phyloP scores from a whole-genome alignment of 35 echinoderm and acorn worm species.

The Ophiothrix spiculata region DNA sequence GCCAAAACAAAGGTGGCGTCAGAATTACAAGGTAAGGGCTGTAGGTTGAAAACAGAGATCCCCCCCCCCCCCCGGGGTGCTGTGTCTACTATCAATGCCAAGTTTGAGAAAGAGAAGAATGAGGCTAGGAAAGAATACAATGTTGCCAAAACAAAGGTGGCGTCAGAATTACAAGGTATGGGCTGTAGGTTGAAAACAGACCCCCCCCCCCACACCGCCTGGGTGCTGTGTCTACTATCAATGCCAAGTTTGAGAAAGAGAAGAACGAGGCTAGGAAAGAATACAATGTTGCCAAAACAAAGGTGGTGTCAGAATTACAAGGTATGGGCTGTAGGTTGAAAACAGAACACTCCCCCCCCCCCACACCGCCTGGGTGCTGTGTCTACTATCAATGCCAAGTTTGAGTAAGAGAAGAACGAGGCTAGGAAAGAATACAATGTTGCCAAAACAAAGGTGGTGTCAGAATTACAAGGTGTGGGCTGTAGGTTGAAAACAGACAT shows the following conservation, averaged over 20 bases:
- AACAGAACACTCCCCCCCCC: no score
- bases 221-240: constrained; percentile 90
- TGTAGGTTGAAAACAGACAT: no score
- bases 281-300: constrained; percentile 44
- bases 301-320: constrained; percentile 46
- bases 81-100: constrained; percentile 73
- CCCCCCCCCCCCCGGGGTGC: no score
- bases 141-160: constrained; percentile 31
- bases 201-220: no score
- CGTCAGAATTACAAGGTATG: constrained; percentile 57
- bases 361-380: constrained; percentile 74
- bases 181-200: no score
- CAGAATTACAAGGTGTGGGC: constrained; percentile 51
- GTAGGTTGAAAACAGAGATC: no score
- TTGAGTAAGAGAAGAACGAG: constrained; percentile 73
- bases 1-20: constrained; percentile 34
- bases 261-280: constrained; percentile 51
- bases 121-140: constrained; percentile 54
- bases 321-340: constrained; percentile 31
- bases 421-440: constrained; percentile 56
- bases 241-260: constrained; percentile 86
- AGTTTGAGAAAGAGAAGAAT: constrained; percentile 87
- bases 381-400: constrained; percentile 75
- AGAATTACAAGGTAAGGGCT: constrained; percentile 54
- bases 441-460: constrained; percentile 30